phyloP scores from a whole-genome alignment of 2,113 vertebrate genomes.

The Hucho hucho region DNA sequence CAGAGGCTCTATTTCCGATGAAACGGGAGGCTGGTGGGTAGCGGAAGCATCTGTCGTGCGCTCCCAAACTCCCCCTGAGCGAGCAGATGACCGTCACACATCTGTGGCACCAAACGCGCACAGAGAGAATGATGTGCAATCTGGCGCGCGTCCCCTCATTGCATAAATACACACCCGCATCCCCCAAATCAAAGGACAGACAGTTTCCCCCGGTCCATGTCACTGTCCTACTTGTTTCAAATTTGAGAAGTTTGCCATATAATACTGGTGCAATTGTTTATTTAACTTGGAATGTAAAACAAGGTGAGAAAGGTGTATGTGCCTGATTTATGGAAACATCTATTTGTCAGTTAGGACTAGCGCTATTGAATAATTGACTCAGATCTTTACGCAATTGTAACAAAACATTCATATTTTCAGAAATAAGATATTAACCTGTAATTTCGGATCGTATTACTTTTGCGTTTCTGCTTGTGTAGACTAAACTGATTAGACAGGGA shows the following conservation, averaged over 20 bases:
- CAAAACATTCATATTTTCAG: no score
- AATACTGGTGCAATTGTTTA: neutral
- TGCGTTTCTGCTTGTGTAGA: neutral
- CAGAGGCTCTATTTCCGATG: neutral
- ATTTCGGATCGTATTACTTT: no score
- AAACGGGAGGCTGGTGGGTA: constrained; percentile 18
- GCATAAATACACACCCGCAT: constrained; percentile 42
- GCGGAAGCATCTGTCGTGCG: constrained; percentile 29
- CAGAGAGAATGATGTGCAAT: constrained; percentile 48
- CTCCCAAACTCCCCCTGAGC: constrained; percentile 39
- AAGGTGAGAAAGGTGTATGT: neutral
- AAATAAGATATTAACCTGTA: no score
- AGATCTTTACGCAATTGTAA: no score
- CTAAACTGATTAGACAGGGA: neutral
- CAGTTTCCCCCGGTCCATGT: neutral
- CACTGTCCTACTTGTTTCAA: neutral
- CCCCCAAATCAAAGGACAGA: constrained; percentile 27
- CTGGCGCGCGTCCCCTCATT: constrained; percentile 39
- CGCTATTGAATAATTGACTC: no score
- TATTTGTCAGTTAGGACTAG: neutral
- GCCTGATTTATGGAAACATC: neutral
- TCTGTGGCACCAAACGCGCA: constrained; percentile 53
- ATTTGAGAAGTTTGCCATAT: neutral
- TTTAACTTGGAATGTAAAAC: neutral
- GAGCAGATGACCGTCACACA: constrained; percentile 49